Evolutionary conservation across 2,888 invertebrate species (phyloP).

Genomic region (Ctena decussata): DNA sequence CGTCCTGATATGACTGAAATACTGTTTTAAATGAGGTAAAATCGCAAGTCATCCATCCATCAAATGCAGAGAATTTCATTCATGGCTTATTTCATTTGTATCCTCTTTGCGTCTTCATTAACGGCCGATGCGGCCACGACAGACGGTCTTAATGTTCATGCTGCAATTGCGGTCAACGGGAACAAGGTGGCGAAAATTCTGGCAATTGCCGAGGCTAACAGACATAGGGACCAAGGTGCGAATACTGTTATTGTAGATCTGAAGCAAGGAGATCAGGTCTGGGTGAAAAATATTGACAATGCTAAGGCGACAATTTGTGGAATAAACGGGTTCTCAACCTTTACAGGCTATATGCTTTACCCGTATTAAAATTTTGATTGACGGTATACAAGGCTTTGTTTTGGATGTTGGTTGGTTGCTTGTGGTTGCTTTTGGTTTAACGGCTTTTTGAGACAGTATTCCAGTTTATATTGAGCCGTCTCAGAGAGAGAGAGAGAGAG

Average conservation of each 20-base stretch:
- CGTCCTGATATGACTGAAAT: no score
- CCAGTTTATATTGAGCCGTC: no score
- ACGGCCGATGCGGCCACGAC: not conserved
- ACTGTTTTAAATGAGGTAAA: no score
- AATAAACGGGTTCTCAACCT: not conserved
- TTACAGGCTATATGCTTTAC: not conserved
- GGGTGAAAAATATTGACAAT: slow-evolving; percentile 4
- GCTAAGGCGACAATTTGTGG: not conserved
- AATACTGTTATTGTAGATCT: not conserved
- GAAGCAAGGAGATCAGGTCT: not conserved
- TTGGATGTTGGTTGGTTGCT: no score
- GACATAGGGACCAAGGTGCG: not conserved
- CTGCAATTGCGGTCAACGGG: not conserved
- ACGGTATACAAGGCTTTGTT: no score
- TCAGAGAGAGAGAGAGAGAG: no score
- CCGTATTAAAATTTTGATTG: no score
- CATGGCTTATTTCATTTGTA: no score
- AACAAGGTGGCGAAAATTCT: not conserved
- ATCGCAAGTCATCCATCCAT: no score
- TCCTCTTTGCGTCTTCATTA: not conserved
- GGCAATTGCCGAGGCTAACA: not conserved
- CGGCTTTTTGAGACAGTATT: no score
- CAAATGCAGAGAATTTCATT: no score
- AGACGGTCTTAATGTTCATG: not conserved
- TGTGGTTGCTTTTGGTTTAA: no score